Conservation (phyloP, 2,797 vertebrate species). For the Sebastes hubbsi region DNA sequence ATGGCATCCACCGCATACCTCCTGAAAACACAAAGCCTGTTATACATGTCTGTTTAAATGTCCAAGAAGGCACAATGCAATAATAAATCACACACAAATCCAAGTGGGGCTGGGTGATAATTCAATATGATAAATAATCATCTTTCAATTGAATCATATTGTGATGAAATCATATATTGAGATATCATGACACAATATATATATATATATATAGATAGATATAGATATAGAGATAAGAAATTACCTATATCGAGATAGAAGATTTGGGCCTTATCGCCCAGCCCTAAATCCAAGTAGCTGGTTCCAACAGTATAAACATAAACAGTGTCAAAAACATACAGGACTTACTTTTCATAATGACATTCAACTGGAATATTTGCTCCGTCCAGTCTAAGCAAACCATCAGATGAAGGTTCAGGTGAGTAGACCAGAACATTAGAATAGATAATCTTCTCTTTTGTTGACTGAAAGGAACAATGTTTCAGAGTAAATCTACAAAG, state of each 20-base stretch:
- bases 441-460: constrained; percentile 69
- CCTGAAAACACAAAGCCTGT: constrained; percentile 42
- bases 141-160: too few species aligned
- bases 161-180: too few species aligned
- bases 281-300: not conserved
- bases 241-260: too few species aligned
- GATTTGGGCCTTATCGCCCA: too few species aligned
- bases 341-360: constrained; percentile 72
- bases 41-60: not conserved
- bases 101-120: not conserved
- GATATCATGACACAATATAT: too few species aligned
- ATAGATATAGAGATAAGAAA: too few species aligned
- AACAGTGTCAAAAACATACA: not conserved
- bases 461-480: constrained; percentile 53
- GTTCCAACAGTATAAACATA: not conserved
- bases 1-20: constrained; percentile 57
- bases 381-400: constrained; percentile 61
- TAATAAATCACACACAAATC: not conserved
- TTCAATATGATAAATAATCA: too few species aligned
- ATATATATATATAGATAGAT: too few species aligned
- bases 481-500: not conserved
- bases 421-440: constrained; percentile 71
- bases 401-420: constrained; percentile 62
- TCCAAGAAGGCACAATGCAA: not conserved
- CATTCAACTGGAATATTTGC: constrained; percentile 73